Conservation (phyloP, 37 sponge, comb jelly and placozoan species). For the Tethya wilhelma region DNA sequence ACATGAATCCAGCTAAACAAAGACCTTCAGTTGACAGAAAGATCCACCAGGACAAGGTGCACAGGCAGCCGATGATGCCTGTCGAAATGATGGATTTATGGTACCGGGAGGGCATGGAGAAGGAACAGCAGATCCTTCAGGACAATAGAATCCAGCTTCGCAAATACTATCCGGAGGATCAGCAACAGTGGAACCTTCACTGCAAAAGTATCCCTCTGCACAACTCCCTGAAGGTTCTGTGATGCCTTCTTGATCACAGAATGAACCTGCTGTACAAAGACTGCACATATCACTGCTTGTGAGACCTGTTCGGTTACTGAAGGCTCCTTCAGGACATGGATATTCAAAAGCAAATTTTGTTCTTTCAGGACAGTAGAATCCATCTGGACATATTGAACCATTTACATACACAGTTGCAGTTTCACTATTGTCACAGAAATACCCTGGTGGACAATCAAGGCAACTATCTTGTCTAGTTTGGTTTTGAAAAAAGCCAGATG, state of each 20-base stretch:
- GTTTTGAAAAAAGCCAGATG: slow-evolving; percentile 1
- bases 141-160: background rate
- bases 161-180: background rate
- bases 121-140: background rate
- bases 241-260: background rate
- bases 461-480: background rate
- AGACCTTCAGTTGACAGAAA: slow-evolving; percentile 1
- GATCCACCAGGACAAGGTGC: background rate
- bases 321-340: slow-evolving; percentile 3
- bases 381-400: slow-evolving; percentile 7
- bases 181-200: background rate
- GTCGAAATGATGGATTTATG: background rate
- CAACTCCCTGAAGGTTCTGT: background rate
- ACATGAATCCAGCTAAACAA: slow-evolving; percentile 8
- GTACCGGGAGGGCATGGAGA: slow-evolving; percentile 7
- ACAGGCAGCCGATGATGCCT: background rate
- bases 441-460: background rate
- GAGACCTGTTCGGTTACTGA: background rate
- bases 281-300: background rate
- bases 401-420: background rate
- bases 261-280: background rate
- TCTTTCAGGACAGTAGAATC: background rate
- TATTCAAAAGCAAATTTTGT: background rate
- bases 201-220: background rate
- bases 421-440: background rate